A percentile compares a stretch with the other conserved stretches of the same genome.
phyloP scores from a whole-genome alignment of 92 coral and sea anemone genomes.

The Siderastrea radians region DNA sequence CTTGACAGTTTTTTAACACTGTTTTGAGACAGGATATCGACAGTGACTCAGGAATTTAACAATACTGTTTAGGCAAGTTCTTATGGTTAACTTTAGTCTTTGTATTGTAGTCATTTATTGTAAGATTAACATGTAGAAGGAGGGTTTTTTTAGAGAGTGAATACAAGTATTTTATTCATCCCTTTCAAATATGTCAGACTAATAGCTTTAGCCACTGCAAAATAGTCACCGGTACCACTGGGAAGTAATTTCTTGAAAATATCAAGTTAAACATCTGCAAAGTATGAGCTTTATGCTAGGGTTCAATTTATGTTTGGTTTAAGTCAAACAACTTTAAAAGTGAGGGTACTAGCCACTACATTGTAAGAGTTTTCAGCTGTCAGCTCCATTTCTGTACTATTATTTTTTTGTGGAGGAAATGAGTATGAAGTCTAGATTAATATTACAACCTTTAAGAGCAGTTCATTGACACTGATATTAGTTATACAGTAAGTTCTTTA shows the following conservation, averaged over 20 bases:
- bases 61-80: background rate
- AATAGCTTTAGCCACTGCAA: no score
- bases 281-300: no score
- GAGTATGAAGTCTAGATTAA: background rate
- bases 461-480: background rate
- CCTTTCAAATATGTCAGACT: no score
- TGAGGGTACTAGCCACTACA: background rate
- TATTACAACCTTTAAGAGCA: background rate
- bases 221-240: no score
- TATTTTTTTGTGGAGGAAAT: background rate
- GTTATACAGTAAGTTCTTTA: background rate
- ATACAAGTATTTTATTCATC: no score
- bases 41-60: background rate
- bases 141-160: no score
- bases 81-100: background rate
- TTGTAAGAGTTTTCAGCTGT: background rate
- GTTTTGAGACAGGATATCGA: background rate
- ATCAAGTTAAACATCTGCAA: no score
- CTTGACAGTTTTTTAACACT: background rate
- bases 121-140: no score
- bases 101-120: background rate
- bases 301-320: no score
- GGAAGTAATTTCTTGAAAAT: no score
- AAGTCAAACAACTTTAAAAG: no score
- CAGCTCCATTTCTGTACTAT: background rate